Percentiles rank a stretch among this genome's conserved stretches.
Conservation (phyloP, 2,888 invertebrate species). For the Stenodema calcarata region DNA sequence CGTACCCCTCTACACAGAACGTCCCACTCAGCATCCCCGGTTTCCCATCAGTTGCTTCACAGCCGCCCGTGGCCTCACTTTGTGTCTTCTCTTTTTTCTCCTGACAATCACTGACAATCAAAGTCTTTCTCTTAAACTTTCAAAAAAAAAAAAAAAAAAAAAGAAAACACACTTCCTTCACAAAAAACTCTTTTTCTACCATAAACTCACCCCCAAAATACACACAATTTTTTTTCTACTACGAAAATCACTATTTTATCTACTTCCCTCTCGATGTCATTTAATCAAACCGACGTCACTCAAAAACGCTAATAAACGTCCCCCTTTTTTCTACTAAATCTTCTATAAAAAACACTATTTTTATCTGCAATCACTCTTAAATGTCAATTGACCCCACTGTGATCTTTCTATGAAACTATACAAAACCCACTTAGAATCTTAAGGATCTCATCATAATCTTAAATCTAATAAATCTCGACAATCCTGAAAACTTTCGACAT, state of each 20-base stretch:
- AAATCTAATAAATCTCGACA: not conserved
- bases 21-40: conserved; percentile 1
- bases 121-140: conserved; percentile 45
- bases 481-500: conserved; percentile 10
- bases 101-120: conserved; percentile 50
- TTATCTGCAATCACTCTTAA: not conserved
- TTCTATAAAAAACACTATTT: not conserved
- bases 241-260: not conserved
- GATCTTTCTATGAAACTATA: conserved; percentile 1
- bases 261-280: not conserved
- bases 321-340: not conserved
- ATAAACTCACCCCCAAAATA: not conserved
- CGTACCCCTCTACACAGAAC: not conserved
- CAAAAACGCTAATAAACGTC: not conserved
- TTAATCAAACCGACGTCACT: not conserved
- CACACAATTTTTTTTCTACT: not conserved
- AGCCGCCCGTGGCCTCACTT: conserved; percentile 34
- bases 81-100: conserved; percentile 33
- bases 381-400: conserved; percentile 45
- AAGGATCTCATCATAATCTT: not conserved
- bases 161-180: not conserved
- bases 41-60: conserved; percentile 32
- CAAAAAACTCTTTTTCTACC: not conserved
- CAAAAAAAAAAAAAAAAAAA: conserved; percentile 19
- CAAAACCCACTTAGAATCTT: not conserved